Evolutionary conservation across 2,113 vertebrate species (phyloP), one percentile per base, ranked within the genome.

Genomic region (Varanus komodoensis): DNA sequence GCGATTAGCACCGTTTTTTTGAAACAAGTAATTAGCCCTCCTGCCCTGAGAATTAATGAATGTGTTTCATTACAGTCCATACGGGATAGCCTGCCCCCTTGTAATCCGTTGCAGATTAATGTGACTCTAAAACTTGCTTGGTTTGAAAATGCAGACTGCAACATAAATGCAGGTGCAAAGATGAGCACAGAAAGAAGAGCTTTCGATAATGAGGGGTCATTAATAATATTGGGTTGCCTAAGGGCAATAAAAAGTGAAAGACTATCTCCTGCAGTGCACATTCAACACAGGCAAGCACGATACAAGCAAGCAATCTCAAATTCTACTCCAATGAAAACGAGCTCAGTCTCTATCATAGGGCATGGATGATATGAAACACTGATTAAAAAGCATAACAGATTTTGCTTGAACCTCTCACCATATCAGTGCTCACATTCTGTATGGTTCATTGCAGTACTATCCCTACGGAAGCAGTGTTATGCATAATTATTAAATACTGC

Each of bases 21-120:
- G 44, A 92, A 94, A 94, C 95, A 93, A 95, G 86, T 96, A 96
- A 97, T 97, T 96, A 97, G 94, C 94, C 87, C 92, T 95, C 93
- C 92, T 96, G 93, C 94, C 94, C 95, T 95, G 92, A 96, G 96
- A 96, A 96, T 97, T 97, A 97, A 96, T 96, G 95, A 94, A 87
- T 95, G 91, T 74, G 95, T 97, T 97, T 97, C 93, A 96, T 94
- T 97, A 93, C 88, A 93, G 93, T 64, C 94, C 90, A 93, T 92
- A 94, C 96, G 96, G 96, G 85, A 94, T 74, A 96, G 95, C 96
- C 93, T 96, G 67, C 92, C 93, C 86, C 15, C 95, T 96, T 96
- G 95, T 93, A 96, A 96, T 90, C 93, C 93, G 93, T 92, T 95
- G 95, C 89, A 95, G 91, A 94, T 84, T 82, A 95, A 96, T 93